Conservation (phyloP, 2,888 invertebrate genomes). For the Tachina lurida region DNA sequence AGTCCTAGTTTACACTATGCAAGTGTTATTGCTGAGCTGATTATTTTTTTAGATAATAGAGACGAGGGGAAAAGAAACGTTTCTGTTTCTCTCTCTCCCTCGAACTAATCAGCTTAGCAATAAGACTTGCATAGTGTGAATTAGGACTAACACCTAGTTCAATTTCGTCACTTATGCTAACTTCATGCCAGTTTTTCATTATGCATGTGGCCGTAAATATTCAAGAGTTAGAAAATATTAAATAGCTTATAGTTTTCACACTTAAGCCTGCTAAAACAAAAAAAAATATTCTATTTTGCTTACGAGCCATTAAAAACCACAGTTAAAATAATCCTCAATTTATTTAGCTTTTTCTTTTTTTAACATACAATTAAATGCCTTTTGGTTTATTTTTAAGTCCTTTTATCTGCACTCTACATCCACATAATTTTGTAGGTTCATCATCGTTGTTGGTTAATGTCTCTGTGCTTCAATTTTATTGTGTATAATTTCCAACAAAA, state of each 20-base stretch:
- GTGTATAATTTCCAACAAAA: slow-evolving; percentile 53
- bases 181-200: too few relatives aligned
- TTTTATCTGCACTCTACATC: neutral
- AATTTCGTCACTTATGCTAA: too few relatives aligned
- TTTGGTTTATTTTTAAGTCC: slow-evolving; percentile 5
- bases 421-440: neutral
- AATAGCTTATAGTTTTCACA: neutral
- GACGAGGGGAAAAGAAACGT: too few relatives aligned
- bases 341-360: neutral
- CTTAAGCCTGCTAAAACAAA: neutral
- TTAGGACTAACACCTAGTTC: too few relatives aligned
- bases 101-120: too few relatives aligned
- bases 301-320: slow-evolving; percentile 30
- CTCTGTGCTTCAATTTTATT: slow-evolving; percentile 9
- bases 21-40: too few relatives aligned
- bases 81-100: too few relatives aligned
- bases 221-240: neutral
- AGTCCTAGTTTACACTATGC: too few relatives aligned
- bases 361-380: neutral
- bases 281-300: neutral
- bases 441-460: slow-evolving; percentile 10
- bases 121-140: too few relatives aligned
- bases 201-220: too few relatives aligned
- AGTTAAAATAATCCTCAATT: slow-evolving; percentile 18
- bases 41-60: too few relatives aligned